Base-by-base conservation (phyloP, 2,888 invertebrate genomes). In the Callimorpha dominula region DNA sequence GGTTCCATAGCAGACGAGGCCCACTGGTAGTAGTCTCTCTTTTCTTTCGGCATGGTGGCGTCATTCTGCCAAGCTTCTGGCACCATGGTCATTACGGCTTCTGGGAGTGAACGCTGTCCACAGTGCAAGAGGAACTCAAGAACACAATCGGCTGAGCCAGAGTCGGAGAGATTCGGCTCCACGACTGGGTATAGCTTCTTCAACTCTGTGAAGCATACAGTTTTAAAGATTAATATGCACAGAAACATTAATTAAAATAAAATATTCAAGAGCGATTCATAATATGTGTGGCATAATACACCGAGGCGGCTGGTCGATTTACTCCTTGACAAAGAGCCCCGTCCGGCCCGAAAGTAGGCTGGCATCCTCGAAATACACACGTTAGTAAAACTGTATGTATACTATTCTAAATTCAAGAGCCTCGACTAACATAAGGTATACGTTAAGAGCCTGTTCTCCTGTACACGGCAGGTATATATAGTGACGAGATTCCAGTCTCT, bases 81-180 rank as follows among this genome's bases (percentile, higher is more conserved):
- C 65, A 99, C 99, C 99, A 99, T 99, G 0, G 99, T 99, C 99
- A 99, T 99, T 62, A 99, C 98, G 65, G 99, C 99, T 96, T 99
- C 99, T 0, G 99, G 98, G 81, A 99, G 94, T 0, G 98, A 97
- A 31, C 99, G 96, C 76, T 98, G 97, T 50, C 99, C 99, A 79
- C 98, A 99, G 95, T 98, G 98, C 20, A 99, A 97, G 65, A 99
- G 96, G 94, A 99, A 99, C 94, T 99, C 99, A 43, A 99, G 96
- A 17, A 99, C 99, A 93, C 99, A 99, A 96, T 99, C 99, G 6
- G 99, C 98, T 66, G 98, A 98, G 20, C 99, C 99, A 1, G 99
- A 99, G 95, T 99, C 99, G 0, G 99, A 99, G 71, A 99, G 97
- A 91, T 99, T 99, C 2, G 99, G 98, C 90, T 99, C 99, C 17